These are phyloP conservation scores for Pycnonotus jocosus DNA, from an alignment of 2,113 vertebrate species.

Conservation along the genomic window DNA sequence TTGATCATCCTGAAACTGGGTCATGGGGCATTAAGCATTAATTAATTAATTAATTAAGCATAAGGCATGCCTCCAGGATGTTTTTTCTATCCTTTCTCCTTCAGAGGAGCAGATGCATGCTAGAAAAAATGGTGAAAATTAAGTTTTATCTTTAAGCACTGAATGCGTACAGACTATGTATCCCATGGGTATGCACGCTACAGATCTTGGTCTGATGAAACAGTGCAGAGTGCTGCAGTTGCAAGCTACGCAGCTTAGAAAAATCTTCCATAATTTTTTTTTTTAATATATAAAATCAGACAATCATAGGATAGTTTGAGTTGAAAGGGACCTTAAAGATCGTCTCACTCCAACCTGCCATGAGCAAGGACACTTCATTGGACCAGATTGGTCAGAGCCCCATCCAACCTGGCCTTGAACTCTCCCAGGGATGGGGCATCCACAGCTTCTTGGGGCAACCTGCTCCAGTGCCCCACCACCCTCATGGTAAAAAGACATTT, in stretches of 20 bases:
- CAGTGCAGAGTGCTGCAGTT: fast-evolving
- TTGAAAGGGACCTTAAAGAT: background rate
- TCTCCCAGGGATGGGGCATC: no score
- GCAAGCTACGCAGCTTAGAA: background rate
- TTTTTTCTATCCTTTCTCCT: no score
- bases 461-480: background rate
- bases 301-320: background rate
- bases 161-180: fast-evolving
- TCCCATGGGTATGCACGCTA: fast-evolving
- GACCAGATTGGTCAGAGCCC: background rate
- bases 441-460: background rate
- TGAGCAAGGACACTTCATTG: background rate
- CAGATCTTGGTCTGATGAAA: background rate
- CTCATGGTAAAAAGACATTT: background rate
- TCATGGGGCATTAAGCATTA: fast-evolving
- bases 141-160: background rate
- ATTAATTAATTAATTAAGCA: background rate
- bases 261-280: background rate
- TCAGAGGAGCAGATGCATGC: background rate
- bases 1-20: no score
- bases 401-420: background rate
- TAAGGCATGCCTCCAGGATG: fast-evolving
- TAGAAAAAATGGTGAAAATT: background rate
- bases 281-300: background rate
- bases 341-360: fast-evolving